These are phyloP conservation scores for Drosophila merina DNA, from an alignment of 2,888 invertebrate species.

Conservation along the genomic window DNA sequence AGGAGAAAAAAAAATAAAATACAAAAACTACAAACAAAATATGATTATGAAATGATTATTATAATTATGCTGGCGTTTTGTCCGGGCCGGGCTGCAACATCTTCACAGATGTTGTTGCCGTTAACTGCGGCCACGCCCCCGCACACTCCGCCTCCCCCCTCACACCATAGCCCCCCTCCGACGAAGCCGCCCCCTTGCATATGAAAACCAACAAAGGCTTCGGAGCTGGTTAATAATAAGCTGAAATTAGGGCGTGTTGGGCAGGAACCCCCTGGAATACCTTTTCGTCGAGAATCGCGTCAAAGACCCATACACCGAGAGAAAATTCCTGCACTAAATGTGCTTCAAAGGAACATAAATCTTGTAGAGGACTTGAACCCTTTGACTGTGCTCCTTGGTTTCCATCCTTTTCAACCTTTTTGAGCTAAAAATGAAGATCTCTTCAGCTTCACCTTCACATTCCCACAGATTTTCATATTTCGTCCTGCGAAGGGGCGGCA, in stretches of 20 bases:
- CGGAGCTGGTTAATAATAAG: conserved; percentile 79
- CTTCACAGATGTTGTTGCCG: conserved; percentile 81
- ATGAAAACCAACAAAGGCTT: conserved; percentile 10
- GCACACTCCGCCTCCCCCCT: conserved; percentile 11
- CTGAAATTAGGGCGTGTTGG: conserved; percentile 72
- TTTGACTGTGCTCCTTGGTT: neutral
- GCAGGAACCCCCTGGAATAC: conserved; percentile 7
- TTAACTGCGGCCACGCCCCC: conserved; percentile 71
- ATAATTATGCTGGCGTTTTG: conserved; percentile 79
- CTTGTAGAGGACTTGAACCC: neutral
- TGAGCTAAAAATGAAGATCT: conserved; percentile 18
- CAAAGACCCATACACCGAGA: conserved; percentile 1
- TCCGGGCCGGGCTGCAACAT: conserved; percentile 59
- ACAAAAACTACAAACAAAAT: conserved; percentile 70
- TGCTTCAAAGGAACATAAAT: neutral
- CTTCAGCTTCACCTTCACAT: conserved; percentile 26
- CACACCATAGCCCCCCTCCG: conserved; percentile 5
- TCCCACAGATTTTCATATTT: conserved; percentile 61
- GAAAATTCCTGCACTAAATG: neutral
- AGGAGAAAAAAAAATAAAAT: conserved; percentile 15
- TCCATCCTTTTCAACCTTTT: conserved; percentile 7
- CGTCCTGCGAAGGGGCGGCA: neutral
- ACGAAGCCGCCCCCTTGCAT: conserved; percentile 9
- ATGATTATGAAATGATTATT: conserved; percentile 83
- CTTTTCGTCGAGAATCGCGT: neutral